These are phyloP conservation scores for Hypomecis atomaria DNA, from an alignment of 2,888 invertebrate species.

Conservation along the genomic window DNA sequence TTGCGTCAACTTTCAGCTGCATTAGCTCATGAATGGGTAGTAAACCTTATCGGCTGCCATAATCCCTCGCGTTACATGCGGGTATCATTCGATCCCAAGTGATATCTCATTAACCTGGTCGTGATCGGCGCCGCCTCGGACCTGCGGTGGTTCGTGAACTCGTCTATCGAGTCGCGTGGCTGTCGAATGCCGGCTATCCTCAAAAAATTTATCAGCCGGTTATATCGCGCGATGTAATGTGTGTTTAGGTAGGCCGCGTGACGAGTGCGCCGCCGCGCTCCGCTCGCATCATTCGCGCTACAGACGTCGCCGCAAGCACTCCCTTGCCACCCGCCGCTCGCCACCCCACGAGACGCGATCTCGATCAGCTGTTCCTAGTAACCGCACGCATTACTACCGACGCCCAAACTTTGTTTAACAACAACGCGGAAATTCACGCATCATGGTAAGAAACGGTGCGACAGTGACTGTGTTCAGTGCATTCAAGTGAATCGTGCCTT, in stretches of 20 bases:
- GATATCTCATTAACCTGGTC: conserved; percentile 59
- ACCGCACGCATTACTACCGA: conserved; percentile 51
- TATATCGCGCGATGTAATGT: conserved; percentile 67
- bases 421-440: conserved; percentile 58
- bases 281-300: conserved; percentile 77
- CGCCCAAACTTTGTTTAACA: conserved; percentile 57
- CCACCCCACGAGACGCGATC: conserved; percentile 61
- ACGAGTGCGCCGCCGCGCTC: conserved; percentile 75
- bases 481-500: conserved; percentile 57
- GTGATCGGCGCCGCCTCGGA: conserved; percentile 60
- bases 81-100: conserved; percentile 60
- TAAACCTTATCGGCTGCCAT: conserved; percentile 45
- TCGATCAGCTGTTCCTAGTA: conserved; percentile 74
- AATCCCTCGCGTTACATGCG: conserved; percentile 50
- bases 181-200: conserved; percentile 72
- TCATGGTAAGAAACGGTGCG: conserved; percentile 76
- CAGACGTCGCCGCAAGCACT: conserved; percentile 68
- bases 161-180: conserved; percentile 71
- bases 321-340: conserved; percentile 57
- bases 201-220: conserved; percentile 68
- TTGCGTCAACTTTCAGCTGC: conserved; percentile 14
- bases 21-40: conserved; percentile 45
- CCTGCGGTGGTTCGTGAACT: conserved; percentile 62
- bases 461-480: conserved; percentile 68
- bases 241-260: conserved; percentile 71